Percentiles rank a stretch among this genome's conserved stretches.
Evolutionary conservation across 2,113 vertebrate species (phyloP).

Genomic region (Pollimyrus isidori): DNA sequence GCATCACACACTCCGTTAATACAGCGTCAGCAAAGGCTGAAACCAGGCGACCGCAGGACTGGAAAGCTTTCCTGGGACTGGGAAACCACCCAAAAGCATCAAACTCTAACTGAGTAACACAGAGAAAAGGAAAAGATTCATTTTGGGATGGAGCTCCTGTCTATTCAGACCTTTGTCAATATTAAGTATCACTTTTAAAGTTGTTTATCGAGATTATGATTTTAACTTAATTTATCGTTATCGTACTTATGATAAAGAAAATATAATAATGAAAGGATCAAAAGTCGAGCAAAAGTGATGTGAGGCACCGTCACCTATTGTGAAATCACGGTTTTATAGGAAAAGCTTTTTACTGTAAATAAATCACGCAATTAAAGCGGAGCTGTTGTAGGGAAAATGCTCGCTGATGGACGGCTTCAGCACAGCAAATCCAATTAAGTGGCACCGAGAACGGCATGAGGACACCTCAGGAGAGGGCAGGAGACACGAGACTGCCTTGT

Average conservation of each 20-base stretch:
- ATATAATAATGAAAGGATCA: background rate
- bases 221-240: background rate
- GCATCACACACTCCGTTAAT: slow-evolving; percentile 27
- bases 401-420: background rate
- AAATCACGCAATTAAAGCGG: background rate
- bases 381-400: background rate
- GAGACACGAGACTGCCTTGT: slow-evolving; percentile 74
- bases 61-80: background rate
- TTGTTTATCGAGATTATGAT: background rate
- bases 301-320: background rate
- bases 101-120: background rate
- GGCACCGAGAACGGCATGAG: slow-evolving; percentile 45
- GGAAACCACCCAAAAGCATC: background rate
- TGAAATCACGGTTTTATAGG: background rate
- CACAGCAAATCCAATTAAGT: slow-evolving; percentile 29
- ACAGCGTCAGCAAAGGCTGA: background rate
- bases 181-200: background rate
- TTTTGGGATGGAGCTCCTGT: background rate
- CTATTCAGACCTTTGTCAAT: background rate
- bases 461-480: slow-evolving; percentile 37
- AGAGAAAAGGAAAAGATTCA: background rate
- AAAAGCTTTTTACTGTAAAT: background rate
- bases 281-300: background rate
- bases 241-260: background rate
- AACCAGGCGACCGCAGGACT: background rate